Evolutionary conservation across 1,140 invertebrate species (phyloP), one percentile per base, ranked within the genome.

Genomic region (Hycleus cichorii): DNA sequence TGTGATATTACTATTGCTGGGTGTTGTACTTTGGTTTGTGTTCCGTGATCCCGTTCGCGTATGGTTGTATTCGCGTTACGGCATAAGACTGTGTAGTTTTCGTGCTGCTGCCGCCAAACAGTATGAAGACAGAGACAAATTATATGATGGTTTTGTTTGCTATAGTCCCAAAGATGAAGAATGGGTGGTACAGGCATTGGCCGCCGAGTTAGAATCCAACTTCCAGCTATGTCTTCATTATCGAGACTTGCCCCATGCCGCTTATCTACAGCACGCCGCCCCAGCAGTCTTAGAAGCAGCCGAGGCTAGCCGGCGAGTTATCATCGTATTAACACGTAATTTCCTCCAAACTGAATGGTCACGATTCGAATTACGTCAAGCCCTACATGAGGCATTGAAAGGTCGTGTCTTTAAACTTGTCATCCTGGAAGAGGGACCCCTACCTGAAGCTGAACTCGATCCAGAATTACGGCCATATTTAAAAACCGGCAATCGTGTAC

Each of bases 131-230:
- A 82, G 84, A 47, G 89, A 92, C 68, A 93, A 93, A 65, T 76
- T 92, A 8, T 96, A 93, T 74, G 95, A 97, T 71, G 92, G 90
- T 39, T 95, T 94, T 73, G 86, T 97, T 3, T 87, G 91, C 58
- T 95, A 97, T 76, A 93, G 90, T 59, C 88, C 90, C 12, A 91
- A 93, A 74, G 93, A 97, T 75, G 90, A 94, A 67, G 86, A 92
- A 69, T 92, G 93, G 69, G 88, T 95, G 0, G 77, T 89, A 26
- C 87, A 91, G 63, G 88, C 87, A 6, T 79, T 97, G 42, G 88
- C 87, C 2, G 84, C 84, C 2, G 89, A 93, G 66, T 73, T 97
- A 48, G 93, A 97, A 73, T 86, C 88, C 57, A 85, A 83, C 2
- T 91, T 92, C 60, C 83, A 91, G 44, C 80, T 97, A 12, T 96